A percentile compares a stretch with the other conserved stretches of the same genome.
Evolutionary conservation across 1,140 invertebrate species (phyloP).

Genomic region (Brachionus asplanchnoidis): DNA sequence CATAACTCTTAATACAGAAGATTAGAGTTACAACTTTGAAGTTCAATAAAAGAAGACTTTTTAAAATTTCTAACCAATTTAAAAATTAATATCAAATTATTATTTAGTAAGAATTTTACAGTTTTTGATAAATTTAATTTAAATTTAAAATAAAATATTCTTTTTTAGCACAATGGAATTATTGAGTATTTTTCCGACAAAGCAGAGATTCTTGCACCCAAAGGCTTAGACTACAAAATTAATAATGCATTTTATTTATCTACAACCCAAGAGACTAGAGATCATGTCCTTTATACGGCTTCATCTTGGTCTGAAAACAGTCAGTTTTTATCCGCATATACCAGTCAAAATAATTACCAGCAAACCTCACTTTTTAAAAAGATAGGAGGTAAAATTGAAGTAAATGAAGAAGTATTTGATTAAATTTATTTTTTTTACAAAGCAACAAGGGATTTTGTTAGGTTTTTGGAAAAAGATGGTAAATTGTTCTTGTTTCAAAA

Average conservation of each 20-base stretch:
- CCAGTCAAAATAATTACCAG: background rate
- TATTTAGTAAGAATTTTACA: no score
- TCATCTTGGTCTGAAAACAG: conserved; percentile 36
- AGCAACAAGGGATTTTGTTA: background rate
- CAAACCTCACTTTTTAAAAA: background rate
- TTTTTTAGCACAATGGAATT: background rate
- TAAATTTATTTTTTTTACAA: background rate
- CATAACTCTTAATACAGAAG: no score
- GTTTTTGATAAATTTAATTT: no score
- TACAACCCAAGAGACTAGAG: background rate
- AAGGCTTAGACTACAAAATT: background rate
- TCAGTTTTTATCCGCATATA: conserved; percentile 22
- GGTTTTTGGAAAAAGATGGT: background rate
- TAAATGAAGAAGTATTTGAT: background rate
- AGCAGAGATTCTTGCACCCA: background rate
- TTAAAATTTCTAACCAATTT: no score
- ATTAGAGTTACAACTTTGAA: no score
- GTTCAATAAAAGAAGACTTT: no score
- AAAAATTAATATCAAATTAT: no score
- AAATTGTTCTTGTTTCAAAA: conserved; percentile 39
- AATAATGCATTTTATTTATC: conserved; percentile 25
- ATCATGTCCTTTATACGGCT: background rate
- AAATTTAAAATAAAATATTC: background rate
- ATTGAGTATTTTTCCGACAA: background rate
- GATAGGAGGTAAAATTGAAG: background rate